These are phyloP conservation scores for Hemibagrus wyckioides DNA, from an alignment of 2,113 vertebrate species.

Conservation along the genomic window DNA sequence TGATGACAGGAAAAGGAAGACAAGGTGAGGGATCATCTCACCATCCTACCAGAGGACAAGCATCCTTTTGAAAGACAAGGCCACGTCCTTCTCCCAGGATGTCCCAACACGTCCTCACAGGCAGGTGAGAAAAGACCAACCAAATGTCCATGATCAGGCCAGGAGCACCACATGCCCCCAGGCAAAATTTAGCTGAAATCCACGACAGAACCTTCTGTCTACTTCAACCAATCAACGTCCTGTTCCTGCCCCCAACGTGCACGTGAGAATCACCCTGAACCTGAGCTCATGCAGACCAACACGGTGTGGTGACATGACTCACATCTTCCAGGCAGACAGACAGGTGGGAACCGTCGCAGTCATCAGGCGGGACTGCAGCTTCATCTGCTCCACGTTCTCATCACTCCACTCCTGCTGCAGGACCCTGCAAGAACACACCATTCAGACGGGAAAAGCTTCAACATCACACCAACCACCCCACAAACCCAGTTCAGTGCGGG, in stretches of 20 bases:
- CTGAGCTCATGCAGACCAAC: background rate
- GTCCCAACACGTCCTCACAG: too few relatives aligned
- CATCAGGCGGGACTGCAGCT: constrained; percentile 92
- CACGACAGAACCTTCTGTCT: too few relatives aligned
- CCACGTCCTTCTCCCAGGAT: too few relatives aligned
- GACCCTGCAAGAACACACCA: constrained; percentile 74
- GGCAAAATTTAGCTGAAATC: background rate
- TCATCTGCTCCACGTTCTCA: constrained; percentile 88
- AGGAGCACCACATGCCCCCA: background rate
- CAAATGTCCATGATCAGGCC: too few relatives aligned
- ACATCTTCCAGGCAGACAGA: constrained; percentile 97
- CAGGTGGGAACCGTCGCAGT: constrained; percentile 85
- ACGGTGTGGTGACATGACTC: constrained; percentile 62
- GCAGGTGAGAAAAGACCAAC: too few relatives aligned
- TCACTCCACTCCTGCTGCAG: constrained; percentile 88
- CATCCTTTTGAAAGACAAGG: background rate
- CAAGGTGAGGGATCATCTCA: background rate
- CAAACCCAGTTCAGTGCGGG: background rate
- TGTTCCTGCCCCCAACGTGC: background rate
- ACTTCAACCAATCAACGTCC: background rate
- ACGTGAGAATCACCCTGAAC: background rate
- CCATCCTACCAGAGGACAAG: too few relatives aligned
- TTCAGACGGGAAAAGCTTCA: too few relatives aligned
- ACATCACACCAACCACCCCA: too few relatives aligned
- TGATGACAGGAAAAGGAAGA: background rate